Percentiles rank a stretch among this genome's conserved stretches.
Conservation (phyloP, 53 echinoderm and acorn worm genomes). For the Crossaster papposus region DNA sequence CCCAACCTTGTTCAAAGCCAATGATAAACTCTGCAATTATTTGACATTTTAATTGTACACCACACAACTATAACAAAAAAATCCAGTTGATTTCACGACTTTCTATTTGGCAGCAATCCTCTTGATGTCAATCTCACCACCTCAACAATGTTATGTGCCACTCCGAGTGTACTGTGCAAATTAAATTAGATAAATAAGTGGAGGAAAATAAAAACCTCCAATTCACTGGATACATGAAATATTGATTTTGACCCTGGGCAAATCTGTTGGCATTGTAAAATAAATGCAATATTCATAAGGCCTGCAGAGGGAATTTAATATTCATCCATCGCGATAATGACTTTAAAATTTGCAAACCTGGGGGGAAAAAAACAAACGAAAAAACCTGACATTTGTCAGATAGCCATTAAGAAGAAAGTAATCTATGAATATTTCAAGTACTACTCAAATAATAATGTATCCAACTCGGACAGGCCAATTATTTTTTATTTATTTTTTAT, state of each 20-base stretch:
- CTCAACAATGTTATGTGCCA: neutral
- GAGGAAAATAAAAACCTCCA: conserved; percentile 10
- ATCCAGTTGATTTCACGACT: too few species aligned
- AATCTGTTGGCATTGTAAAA: conserved; percentile 16
- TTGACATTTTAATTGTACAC: too few species aligned
- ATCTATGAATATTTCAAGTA: neutral
- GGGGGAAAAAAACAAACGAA: neutral
- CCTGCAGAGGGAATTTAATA: conserved; percentile 23
- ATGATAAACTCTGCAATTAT: too few species aligned
- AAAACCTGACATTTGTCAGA: conserved; percentile 24
- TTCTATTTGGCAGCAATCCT: too few species aligned
- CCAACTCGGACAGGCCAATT: conserved; percentile 2
- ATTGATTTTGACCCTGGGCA: conserved; percentile 52
- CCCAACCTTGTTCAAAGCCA: too few species aligned
- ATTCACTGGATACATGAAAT: conserved; percentile 32
- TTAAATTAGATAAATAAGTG: conserved; percentile 7
- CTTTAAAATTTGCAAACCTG: conserved; percentile 10
- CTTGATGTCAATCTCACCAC: neutral
- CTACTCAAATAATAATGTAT: conserved; percentile 8
- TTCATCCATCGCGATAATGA: conserved; percentile 45
- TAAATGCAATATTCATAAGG: conserved; percentile 8
- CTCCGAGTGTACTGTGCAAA: neutral
- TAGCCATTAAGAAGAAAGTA: conserved; percentile 11
- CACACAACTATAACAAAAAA: too few species aligned
- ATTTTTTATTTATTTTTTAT: neutral